phyloP scores from a whole-genome alignment of 2,113 vertebrate genomes.

The Bubo blakistoni region DNA sequence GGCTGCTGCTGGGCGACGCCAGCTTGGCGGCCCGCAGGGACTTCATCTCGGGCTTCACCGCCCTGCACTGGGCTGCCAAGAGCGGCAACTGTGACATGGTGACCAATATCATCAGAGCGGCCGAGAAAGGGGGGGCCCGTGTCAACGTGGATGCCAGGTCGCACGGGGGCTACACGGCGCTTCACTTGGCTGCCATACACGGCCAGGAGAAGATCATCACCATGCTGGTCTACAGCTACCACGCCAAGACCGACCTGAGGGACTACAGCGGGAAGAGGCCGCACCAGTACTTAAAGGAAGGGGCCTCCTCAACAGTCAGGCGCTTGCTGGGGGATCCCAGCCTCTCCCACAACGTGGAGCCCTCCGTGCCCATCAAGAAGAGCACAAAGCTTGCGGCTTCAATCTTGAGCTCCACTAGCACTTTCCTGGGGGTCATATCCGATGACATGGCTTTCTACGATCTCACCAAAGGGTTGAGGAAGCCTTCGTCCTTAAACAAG shows the following conservation, averaged over 20 bases:
- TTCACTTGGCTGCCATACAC: constrained; percentile 91
- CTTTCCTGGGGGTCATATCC: constrained; percentile 75
- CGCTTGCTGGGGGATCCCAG: constrained; percentile 79
- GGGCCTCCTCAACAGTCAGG: constrained; percentile 55
- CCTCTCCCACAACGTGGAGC: background rate
- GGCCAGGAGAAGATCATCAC: constrained; percentile 75
- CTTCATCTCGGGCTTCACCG: constrained; percentile 91
- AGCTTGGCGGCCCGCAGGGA: constrained; percentile 84
- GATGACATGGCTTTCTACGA: constrained; percentile 81
- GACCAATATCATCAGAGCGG: constrained; percentile 74
- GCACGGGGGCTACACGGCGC: constrained; percentile 85
- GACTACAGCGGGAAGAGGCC: constrained; percentile 90
- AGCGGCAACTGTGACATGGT: constrained; percentile 83
- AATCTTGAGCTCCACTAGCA: constrained; percentile 77
- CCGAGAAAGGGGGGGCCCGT: constrained; percentile 50
- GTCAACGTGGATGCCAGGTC: constrained; percentile 83
- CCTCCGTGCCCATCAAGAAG: constrained; percentile 34
- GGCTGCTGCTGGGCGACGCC: constrained; percentile 82
- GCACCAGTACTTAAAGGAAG: constrained; percentile 82
- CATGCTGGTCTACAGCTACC: constrained; percentile 78
- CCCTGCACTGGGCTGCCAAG: constrained; percentile 94
- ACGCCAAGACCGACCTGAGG: constrained; percentile 75
- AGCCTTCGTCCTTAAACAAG: constrained; percentile 79
- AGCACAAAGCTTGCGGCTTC: constrained; percentile 75
- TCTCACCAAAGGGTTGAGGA: constrained; percentile 77